A percentile compares a stretch with the other conserved stretches of the same genome.
phyloP scores from a whole-genome alignment of 2,888 invertebrate genomes.

The Congeria kusceri region DNA sequence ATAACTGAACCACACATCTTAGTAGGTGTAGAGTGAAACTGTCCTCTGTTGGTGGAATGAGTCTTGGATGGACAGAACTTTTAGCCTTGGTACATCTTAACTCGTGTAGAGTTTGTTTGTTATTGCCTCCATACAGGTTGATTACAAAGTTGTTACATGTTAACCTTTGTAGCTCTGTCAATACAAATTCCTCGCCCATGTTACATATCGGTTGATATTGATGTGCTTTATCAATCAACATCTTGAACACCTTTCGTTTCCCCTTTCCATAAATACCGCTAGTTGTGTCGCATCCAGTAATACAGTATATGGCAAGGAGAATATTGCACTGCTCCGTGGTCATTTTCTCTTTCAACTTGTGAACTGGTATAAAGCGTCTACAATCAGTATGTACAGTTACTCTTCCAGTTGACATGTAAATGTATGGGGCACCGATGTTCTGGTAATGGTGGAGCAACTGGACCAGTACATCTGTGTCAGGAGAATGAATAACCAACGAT shows the following conservation, averaged over 20 bases:
- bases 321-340: not conserved
- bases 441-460: conserved; percentile 25
- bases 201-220: too few species aligned
- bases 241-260: not conserved
- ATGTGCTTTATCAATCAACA: too few species aligned
- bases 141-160: too few species aligned
- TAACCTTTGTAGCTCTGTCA: too few species aligned
- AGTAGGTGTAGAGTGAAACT: conserved; percentile 22
- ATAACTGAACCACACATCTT: conserved; percentile 8
- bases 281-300: conserved; percentile 5
- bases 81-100: conserved; percentile 3
- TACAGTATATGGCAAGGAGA: not conserved
- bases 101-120: too few species aligned
- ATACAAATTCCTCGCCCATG: too few species aligned
- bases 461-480: conserved; percentile 45
- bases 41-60: conserved; percentile 14
- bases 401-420: not conserved
- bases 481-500: conserved; percentile 17
- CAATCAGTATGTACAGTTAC: not conserved
- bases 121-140: too few species aligned
- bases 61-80: not conserved
- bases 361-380: not conserved
- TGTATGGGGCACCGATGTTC: not conserved
- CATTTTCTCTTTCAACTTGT: not conserved
- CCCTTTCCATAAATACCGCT: not conserved